phyloP scores from a whole-genome alignment of 2,113 vertebrate species.

The Monopterus albus region DNA sequence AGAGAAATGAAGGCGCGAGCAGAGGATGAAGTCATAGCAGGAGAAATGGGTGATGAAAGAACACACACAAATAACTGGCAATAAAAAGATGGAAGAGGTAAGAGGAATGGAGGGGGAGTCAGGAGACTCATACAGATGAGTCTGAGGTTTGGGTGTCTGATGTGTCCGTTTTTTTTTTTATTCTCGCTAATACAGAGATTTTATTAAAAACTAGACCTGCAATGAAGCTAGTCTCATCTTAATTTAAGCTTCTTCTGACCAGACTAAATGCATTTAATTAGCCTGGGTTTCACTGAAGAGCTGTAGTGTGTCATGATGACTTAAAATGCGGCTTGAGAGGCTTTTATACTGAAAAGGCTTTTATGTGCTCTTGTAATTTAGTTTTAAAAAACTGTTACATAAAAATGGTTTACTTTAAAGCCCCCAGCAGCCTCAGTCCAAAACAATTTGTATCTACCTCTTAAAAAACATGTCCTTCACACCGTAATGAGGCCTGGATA shows the following conservation, averaged over 20 bases:
- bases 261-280: slow-evolving; percentile 48
- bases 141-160: slow-evolving; percentile 19
- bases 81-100: slow-evolving; percentile 49
- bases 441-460: slow-evolving; percentile 9
- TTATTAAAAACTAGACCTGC: slow-evolving; percentile 52
- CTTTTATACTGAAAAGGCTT: slow-evolving; percentile 26
- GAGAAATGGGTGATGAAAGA: slow-evolving; percentile 55
- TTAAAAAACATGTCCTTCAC: slow-evolving; percentile 11
- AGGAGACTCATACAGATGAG: slow-evolving; percentile 55
- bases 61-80: slow-evolving; percentile 49
- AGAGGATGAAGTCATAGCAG: slow-evolving; percentile 56
- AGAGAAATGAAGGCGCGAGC: slow-evolving; percentile 49
- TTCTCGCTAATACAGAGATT: slow-evolving; percentile 40
- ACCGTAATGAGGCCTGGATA: slow-evolving; percentile 50
- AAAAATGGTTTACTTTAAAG: slow-evolving; percentile 25
- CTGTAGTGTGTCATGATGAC: too few relatives aligned
- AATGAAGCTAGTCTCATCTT: slow-evolving; percentile 20
- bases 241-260: slow-evolving; percentile 25
- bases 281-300: slow-evolving; percentile 18
- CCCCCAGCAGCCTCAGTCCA: not conserved
- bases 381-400: not conserved
- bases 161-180: slow-evolving; percentile 39
- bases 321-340: slow-evolving; percentile 13
- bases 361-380: too few relatives aligned
- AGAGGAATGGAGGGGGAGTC: slow-evolving; percentile 23